Base-by-base conservation (phyloP, 2,888 invertebrate genomes). In the Busseola fusca region DNA sequence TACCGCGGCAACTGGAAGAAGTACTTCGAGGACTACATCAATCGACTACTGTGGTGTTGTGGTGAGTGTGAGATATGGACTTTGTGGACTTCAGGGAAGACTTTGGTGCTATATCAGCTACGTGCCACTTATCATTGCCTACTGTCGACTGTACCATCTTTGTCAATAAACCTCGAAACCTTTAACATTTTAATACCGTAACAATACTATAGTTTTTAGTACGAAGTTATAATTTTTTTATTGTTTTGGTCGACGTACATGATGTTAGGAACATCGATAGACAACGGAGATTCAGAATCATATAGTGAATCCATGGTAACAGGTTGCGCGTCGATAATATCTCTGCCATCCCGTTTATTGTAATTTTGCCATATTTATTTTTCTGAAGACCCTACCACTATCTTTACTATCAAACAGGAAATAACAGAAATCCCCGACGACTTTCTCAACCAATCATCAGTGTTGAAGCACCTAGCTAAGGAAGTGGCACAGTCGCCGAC, bases 391-490 rank as follows among this genome's bases (percentile, higher is more conserved):
- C 14, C 27, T 21, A 72, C 10, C 16, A 27, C 2, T 34, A 18
- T 1, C 10, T 9, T 66, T 25, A n/a, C 7, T 50, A 37, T 48
- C n/a, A 1, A 27, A n/a, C 69, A 84, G 84, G 98, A 98, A 94
- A 97, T 98, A 86, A 97, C 97, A 0, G 98, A 98, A 91, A 98
- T 98, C 87, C 98, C 98, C 0, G 98, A 98, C 87, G 98, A 98
- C 93, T 98, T 98, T 88, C 95, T 98, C 25, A 98, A 97, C 91
- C 98, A 98, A 87, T 98, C 98, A 3, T 98, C 98, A 80, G 98
- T 98, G 40, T 92, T 98, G 85, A 98, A 98, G 91, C 98, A 98
- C 92, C 95, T 98, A 75, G 98, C 98, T 27, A 98, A 98, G 93
- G 98, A 98, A 93, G 97, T 97, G 70, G 94, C 95, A 1, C 93